Base-by-base conservation (phyloP, 2,888 invertebrate genomes). In the Melieria crassipennis region DNA sequence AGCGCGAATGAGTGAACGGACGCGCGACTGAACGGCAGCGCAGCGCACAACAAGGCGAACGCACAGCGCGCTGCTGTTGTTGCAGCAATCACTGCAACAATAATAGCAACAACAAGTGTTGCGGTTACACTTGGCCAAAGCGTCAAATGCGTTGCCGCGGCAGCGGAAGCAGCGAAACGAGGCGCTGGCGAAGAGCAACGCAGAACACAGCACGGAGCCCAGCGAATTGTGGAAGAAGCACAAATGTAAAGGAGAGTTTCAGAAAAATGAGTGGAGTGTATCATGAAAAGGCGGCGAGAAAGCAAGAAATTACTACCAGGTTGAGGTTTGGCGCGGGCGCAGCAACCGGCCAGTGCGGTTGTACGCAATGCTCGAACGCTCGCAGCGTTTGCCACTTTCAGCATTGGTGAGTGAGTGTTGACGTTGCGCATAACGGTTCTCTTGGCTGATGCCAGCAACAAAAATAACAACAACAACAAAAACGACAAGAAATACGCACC, bases 371-470 rank as follows among this genome's bases (percentile, higher is more conserved):
- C 30, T 30, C 30, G 30, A 30, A 30, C 3, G 30, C 30, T 30
- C 30, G 30, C 30, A 30, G 30, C 3, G 30, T 30, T 30, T 30
- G 30, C 30, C 30, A 30, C 30, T 30, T 30, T 30, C 30, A 30
- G 30, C 30, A 30, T 30, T 30, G 30, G 30, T 30, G 30, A 30
- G 30, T 30, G 30, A 30, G 30, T 30, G 62, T 30, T 62, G 55
- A 52, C 10, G 47, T 13, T 48, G 61, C 46, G 48, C 47, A 61
- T 67, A 67, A 67, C 67, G 67, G 67, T 67, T 47, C 60, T 52
- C 13, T 30, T 30, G 30, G 30, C 30, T 52, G 64, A 13, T 55
- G n/a, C 45, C 50, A 58, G 16, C n/a, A 45, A 47, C 56, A 56
- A 16, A 16, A 16, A 57, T 4, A 50, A 43, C 5, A 10, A 47